Evolutionary conservation across 2,888 invertebrate genomes (phyloP).

Genomic region (Nezara viridula): DNA sequence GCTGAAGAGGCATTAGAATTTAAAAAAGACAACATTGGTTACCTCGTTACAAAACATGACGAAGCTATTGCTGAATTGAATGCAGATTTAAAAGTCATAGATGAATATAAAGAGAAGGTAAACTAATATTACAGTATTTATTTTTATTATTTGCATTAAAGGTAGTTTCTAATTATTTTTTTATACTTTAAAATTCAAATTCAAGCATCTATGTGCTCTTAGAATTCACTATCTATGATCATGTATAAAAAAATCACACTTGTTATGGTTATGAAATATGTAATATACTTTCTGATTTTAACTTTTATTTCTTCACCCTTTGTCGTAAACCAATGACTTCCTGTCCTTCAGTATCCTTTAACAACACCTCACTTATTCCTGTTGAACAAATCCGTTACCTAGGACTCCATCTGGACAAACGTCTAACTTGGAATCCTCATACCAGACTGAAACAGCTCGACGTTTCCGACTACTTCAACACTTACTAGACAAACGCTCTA

Average conservation of each 20-base stretch:
- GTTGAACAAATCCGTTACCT: no score
- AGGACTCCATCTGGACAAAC: no score
- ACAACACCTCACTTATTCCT: no score
- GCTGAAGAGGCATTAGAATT: slow-evolving; percentile 78
- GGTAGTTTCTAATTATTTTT: background rate
- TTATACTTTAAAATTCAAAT: background rate
- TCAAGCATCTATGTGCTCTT: background rate
- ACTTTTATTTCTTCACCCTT: no score
- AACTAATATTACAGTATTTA: background rate
- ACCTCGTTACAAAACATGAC: slow-evolving; percentile 74
- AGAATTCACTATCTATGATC: background rate
- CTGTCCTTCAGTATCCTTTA: no score
- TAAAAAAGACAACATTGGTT: slow-evolving; percentile 74
- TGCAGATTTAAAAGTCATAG: slow-evolving; percentile 82
- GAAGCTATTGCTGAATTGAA: slow-evolving; percentile 76
- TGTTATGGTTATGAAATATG: no score
- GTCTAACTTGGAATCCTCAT: no score
- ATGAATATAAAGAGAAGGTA: slow-evolving; percentile 73
- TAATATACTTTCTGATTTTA: no score
- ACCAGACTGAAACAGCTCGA: no score
- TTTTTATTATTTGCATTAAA: background rate
- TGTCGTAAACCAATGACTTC: no score
- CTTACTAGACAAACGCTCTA: no score
- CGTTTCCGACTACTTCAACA: no score
- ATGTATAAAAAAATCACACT: background rate